Conservation (phyloP, 2,888 invertebrate species). For the Synanthedon andrenaeformis region DNA sequence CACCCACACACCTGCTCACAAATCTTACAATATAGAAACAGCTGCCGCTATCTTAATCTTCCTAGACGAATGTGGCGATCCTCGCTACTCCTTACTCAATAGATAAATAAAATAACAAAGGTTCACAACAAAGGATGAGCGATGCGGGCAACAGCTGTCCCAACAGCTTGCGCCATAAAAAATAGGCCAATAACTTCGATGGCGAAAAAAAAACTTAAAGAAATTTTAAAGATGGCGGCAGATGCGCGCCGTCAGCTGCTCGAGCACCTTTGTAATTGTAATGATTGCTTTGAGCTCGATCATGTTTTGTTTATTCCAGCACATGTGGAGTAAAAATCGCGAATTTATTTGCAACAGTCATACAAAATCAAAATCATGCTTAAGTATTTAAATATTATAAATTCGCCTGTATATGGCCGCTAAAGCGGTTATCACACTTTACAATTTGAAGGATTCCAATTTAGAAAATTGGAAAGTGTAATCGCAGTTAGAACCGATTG, state of each 20-base stretch:
- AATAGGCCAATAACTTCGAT: slow-evolving; percentile 68
- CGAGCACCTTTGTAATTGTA: slow-evolving; percentile 63
- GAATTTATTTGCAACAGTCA: no score
- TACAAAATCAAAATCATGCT: no score
- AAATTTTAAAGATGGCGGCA: slow-evolving; percentile 65
- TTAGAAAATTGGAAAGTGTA: no score
- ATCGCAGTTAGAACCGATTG: no score
- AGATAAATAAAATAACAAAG: slow-evolving; percentile 31
- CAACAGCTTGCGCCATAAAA: slow-evolving; percentile 66
- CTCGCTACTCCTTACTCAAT: slow-evolving; percentile 6
- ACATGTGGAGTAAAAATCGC: slow-evolving; percentile 1
- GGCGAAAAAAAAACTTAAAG: slow-evolving; percentile 57
- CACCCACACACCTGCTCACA: slow-evolving; percentile 48
- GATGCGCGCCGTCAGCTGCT: slow-evolving; percentile 62
- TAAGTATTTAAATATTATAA: no score
- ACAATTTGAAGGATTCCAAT: no score
- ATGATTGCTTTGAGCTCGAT: slow-evolving; percentile 49
- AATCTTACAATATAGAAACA: slow-evolving; percentile 41
- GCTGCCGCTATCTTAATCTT: slow-evolving; percentile 33
- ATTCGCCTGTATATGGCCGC: no score
- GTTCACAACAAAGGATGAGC: slow-evolving; percentile 18
- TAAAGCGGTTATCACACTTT: no score
- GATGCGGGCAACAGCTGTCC: slow-evolving; percentile 55
- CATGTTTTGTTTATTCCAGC: slow-evolving; percentile 42
- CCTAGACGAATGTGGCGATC: slow-evolving; percentile 39